These are phyloP conservation scores for Onychostoma macrolepis DNA, from an alignment of 2,113 vertebrate genomes.

Conservation along the genomic window DNA sequence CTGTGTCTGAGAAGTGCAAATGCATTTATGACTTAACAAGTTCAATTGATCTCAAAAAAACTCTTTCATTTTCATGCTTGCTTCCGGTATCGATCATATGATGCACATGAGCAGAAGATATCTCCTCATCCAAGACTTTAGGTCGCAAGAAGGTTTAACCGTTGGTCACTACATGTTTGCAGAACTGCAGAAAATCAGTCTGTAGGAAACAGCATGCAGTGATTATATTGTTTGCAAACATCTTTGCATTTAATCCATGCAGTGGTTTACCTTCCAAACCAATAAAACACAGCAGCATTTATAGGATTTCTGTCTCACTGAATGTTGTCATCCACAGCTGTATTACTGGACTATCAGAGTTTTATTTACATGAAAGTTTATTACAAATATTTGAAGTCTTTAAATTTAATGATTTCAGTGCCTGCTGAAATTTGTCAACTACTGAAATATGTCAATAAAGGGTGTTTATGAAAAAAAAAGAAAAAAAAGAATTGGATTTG, in stretches of 20 bases:
- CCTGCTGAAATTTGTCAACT: slow-evolving; percentile 27
- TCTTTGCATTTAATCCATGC: not conserved
- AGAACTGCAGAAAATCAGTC: not conserved
- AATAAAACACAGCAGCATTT: not conserved
- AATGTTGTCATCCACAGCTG: not conserved
- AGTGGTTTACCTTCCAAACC: not conserved
- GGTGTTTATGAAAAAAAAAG: slow-evolving; percentile 7
- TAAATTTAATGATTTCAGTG: slow-evolving; percentile 1
- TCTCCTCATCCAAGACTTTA: not conserved
- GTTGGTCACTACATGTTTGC: not conserved
- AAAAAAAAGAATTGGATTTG: not conserved
- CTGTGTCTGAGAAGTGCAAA: slow-evolving; percentile 38
- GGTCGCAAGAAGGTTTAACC: not conserved
- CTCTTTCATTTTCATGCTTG: slow-evolving; percentile 3
- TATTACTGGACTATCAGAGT: not conserved
- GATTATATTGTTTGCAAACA: not conserved
- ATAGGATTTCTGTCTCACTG: not conserved
- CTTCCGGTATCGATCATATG: not conserved
- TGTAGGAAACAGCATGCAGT: not conserved
- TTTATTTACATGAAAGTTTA: not conserved
- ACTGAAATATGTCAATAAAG: slow-evolving; percentile 50
- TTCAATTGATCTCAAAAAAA: not conserved
- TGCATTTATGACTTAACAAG: not conserved
- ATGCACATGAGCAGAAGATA: not conserved
- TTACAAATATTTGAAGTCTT: not conserved